Conservation (phyloP, 2,888 invertebrate species). For the Rhorus exstirpatorius region DNA sequence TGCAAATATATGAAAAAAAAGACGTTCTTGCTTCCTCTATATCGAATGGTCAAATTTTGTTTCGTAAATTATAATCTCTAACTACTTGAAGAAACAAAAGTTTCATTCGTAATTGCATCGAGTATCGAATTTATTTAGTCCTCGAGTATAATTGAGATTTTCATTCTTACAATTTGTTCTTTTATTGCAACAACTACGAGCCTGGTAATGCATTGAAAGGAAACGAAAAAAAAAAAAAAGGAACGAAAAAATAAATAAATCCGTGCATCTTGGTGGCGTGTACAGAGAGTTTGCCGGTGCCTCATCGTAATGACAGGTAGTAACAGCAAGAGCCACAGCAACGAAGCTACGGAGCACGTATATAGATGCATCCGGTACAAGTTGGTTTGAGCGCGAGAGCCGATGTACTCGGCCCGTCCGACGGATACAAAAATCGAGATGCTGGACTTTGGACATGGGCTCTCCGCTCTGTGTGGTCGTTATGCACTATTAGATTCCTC, state of each 20-base stretch:
- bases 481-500: constrained; percentile 49
- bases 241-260: constrained; percentile 11
- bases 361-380: constrained; percentile 69
- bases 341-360: constrained; percentile 51
- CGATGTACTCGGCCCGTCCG: constrained; percentile 50
- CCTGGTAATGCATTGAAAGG: constrained; percentile 7
- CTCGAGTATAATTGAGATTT: constrained; percentile 28
- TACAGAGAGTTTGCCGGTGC: constrained; percentile 65
- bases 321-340: constrained; percentile 57
- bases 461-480: constrained; percentile 62
- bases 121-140: background rate
- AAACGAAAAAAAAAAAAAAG: constrained; percentile 34
- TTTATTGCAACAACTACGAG: constrained; percentile 33
- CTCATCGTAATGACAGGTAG: constrained; percentile 69
- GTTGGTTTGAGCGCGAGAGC: constrained; percentile 51
- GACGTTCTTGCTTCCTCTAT: no score
- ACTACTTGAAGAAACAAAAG: no score
- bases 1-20: no score
- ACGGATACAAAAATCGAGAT: constrained; percentile 67
- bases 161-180: constrained; percentile 40
- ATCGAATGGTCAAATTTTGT: no score
- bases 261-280: constrained; percentile 57
- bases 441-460: constrained; percentile 63
- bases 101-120: no score
- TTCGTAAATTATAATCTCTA: no score